Conservation (phyloP, 2,888 invertebrate species). For the Mythimna albipuncta region DNA sequence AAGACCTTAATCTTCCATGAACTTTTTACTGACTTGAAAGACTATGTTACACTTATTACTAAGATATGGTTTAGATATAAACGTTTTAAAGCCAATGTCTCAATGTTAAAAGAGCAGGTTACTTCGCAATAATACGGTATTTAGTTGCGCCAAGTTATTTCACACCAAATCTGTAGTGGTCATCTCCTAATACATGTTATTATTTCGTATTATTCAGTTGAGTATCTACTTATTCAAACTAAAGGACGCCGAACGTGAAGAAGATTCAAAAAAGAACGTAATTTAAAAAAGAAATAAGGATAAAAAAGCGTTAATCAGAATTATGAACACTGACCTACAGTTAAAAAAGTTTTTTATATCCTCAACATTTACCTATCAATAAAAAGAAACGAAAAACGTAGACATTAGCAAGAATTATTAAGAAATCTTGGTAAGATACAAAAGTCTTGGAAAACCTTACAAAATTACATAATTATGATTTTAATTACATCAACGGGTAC, state of each 20-base stretch:
- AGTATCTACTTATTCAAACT: slow-evolving; percentile 11
- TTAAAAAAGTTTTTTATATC: not conserved
- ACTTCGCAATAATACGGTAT: slow-evolving; percentile 42
- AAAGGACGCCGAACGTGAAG: not conserved
- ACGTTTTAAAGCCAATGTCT: slow-evolving; percentile 37
- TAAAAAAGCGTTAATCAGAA: not conserved
- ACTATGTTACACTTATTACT: not conserved
- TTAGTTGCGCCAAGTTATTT: slow-evolving; percentile 51
- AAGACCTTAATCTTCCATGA: not conserved
- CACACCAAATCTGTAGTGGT: slow-evolving; percentile 46
- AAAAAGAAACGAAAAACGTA: not conserved
- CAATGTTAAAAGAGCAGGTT: slow-evolving; percentile 23
- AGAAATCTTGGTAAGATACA: not conserved
- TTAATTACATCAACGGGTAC: slow-evolving; percentile 8
- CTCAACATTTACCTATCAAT: not conserved
- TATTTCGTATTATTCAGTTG: slow-evolving; percentile 49
- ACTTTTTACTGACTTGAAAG: not conserved
- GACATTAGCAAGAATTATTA: not conserved
- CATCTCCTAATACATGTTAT: slow-evolving; percentile 54
- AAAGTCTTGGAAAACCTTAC: not conserved
- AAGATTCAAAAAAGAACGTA: not conserved
- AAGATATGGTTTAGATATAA: slow-evolving; percentile 17
- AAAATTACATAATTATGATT: slow-evolving; percentile 37
- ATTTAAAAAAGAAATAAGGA: not conserved
- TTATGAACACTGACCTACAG: not conserved